Base-by-base conservation (phyloP, 2,113 vertebrate genomes). In the Neofelis nebulosa region DNA sequence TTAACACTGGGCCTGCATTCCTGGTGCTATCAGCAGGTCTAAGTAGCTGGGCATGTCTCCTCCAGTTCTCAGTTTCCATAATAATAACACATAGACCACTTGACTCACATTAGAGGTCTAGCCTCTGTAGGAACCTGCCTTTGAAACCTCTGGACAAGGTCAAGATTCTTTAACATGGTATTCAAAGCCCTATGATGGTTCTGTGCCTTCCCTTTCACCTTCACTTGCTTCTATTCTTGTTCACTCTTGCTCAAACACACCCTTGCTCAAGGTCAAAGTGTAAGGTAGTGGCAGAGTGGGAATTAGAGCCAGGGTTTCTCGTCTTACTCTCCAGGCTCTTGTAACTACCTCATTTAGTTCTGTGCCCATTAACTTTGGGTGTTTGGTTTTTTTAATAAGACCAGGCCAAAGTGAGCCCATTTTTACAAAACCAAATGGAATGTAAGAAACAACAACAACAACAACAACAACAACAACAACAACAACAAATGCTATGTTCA, bases 321-420 rank as follows among this genome's bases (percentile, higher is more conserved):
- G 74, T 74, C 38, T 88, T 29, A 48, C 25, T 76, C 2, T 79
- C 85, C 27, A 61, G 8, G 41, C n/a, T 95, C 38, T 93, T 83
- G 89, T 87, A 90, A 76, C 63, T 50, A 38, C 29, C 36, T 68
- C 36, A 94, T 89, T 66, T 80, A 7, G 76, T 52, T 92, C 33
- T 92, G 73, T 18, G 61, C 41, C 92, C 73, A 89, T 89, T 97
- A 85, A 92, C 76, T 86, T 89, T 27, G 88, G 33, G 29, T 31
- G 16, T 84, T 93, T 74, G 41, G 89, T 74, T 92, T 94, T 92
- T 57, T 95, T 57, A 29, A n/a, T 73, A 94, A 91, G 63, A 73
- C 33, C 29, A 83, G 91, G 61, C 52, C 52, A 91, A 88, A 84
- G 88, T 81, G 57, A 95, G 71, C 48, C 76, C 52, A 68, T 86